phyloP scores from a whole-genome alignment of 2,888 invertebrate genomes.

The Clunio marinus region DNA sequence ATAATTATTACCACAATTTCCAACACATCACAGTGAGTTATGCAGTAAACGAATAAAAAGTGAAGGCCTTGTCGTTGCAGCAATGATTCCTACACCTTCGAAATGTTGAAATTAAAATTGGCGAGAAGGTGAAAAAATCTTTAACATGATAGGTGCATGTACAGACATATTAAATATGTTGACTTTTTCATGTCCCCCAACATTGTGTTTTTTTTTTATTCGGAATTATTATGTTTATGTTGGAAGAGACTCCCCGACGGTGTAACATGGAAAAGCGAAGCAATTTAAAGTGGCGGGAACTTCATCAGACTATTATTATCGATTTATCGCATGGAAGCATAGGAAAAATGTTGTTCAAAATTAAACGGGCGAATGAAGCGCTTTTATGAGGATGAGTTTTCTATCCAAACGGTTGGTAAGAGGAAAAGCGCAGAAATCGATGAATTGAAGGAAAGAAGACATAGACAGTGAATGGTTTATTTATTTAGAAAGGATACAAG shows the following conservation, averaged over 20 bases:
- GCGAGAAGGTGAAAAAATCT: background rate
- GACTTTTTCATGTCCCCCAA: background rate
- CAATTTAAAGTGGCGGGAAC: background rate
- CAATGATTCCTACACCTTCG: background rate
- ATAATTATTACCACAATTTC: no score
- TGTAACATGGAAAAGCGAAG: background rate
- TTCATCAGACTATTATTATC: constrained; percentile 36
- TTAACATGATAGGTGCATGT: background rate
- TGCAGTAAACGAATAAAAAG: no score
- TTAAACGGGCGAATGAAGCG: no score
- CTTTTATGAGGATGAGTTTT: background rate
- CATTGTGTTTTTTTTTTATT: background rate
- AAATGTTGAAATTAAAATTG: background rate
- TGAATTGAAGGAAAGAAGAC: no score
- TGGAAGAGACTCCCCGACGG: background rate
- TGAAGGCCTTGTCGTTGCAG: background rate
- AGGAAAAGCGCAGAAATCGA: background rate
- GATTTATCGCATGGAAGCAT: constrained; percentile 32
- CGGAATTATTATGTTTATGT: background rate
- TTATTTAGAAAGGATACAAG: no score
- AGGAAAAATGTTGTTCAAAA: no score
- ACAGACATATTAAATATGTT: background rate
- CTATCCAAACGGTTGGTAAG: background rate
- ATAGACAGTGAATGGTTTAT: no score
- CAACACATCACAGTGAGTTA: no score